phyloP scores from a whole-genome alignment of 2,797 vertebrate genomes.

The Nannoperca australis region DNA sequence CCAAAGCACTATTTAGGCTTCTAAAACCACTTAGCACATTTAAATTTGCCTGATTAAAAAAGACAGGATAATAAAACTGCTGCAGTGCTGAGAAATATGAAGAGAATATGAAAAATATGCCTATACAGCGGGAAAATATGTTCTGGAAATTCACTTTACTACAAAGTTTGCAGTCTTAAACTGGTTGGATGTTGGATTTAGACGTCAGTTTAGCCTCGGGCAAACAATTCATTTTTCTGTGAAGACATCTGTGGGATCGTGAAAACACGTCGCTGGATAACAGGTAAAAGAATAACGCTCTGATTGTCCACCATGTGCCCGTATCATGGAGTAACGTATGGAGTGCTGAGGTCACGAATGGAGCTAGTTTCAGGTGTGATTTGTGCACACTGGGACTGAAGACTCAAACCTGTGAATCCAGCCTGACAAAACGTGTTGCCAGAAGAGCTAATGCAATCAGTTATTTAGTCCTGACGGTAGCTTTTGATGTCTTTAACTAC shows the following conservation, averaged over 20 bases:
- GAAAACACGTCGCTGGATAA: slow-evolving; percentile 9
- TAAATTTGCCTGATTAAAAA: not conserved
- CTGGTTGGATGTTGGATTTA: not conserved
- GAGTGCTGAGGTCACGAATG: slow-evolving; percentile 36
- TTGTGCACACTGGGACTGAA: slow-evolving; percentile 27
- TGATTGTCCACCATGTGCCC: slow-evolving; percentile 14
- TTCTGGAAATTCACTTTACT: not conserved
- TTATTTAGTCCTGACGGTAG: slow-evolving; percentile 18
- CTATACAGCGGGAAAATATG: not conserved
- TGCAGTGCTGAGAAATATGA: not conserved
- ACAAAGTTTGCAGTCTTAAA: not conserved
- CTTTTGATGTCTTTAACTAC: slow-evolving; percentile 23
- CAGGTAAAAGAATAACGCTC: not conserved
- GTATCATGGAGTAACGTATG: not conserved
- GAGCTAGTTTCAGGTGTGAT: slow-evolving; percentile 22
- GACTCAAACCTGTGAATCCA: slow-evolving; percentile 23
- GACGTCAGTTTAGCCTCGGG: not conserved
- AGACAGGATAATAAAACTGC: not conserved
- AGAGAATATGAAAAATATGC: too few relatives aligned
- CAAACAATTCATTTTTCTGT: not conserved
- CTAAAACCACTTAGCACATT: not conserved
- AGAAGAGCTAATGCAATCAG: slow-evolving; percentile 15
- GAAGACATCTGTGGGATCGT: not conserved
- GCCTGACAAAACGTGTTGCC: not conserved
- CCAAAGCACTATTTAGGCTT: not conserved